Percentiles rank a stretch among this genome's conserved stretches.
These are phyloP conservation scores for Trachelipus rathkii DNA, from an alignment of 1,140 invertebrate genomes.

Conservation along the genomic window DNA sequence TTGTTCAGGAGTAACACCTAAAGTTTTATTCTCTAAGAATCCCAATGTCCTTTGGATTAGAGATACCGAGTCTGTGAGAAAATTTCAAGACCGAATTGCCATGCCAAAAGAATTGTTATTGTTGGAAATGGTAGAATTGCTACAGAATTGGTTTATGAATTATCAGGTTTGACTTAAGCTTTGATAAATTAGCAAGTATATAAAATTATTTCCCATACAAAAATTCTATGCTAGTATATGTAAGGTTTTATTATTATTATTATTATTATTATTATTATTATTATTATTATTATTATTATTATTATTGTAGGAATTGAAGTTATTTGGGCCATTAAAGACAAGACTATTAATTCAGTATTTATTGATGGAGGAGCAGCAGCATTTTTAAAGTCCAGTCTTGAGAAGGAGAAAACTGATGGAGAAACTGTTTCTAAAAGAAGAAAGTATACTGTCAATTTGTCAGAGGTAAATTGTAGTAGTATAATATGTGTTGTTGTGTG, in stretches of 20 bases:
- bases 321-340: conserved; percentile 90
- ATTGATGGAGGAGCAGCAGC: conserved; percentile 91
- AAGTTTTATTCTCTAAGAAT: conserved; percentile 62
- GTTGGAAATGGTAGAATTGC: conserved; percentile 97
- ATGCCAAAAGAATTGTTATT: conserved; percentile 68
- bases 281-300: no score
- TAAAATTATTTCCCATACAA: not conserved
- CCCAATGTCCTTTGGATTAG: conserved; percentile 77
- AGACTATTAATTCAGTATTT: conserved; percentile 86
- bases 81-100: conserved; percentile 67
- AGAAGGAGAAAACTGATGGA: conserved; percentile 45
- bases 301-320: conserved; percentile 64
- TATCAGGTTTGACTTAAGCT: conserved; percentile 32
- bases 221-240: no score
- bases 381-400: conserved; percentile 69
- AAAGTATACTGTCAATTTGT: conserved; percentile 51
- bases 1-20: conserved; percentile 81
- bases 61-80: conserved; percentile 88
- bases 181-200: conserved; percentile 24
- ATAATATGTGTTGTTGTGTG: not conserved
- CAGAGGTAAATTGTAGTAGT: conserved; percentile 5
- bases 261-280: no score
- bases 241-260: no score
- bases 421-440: conserved; percentile 48
- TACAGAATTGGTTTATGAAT: conserved; percentile 74